A percentile compares a stretch with the other conserved stretches of the same genome.
These are phyloP conservation scores for Colaptes auratus DNA, from an alignment of 2,113 vertebrate genomes.

Conservation along the genomic window DNA sequence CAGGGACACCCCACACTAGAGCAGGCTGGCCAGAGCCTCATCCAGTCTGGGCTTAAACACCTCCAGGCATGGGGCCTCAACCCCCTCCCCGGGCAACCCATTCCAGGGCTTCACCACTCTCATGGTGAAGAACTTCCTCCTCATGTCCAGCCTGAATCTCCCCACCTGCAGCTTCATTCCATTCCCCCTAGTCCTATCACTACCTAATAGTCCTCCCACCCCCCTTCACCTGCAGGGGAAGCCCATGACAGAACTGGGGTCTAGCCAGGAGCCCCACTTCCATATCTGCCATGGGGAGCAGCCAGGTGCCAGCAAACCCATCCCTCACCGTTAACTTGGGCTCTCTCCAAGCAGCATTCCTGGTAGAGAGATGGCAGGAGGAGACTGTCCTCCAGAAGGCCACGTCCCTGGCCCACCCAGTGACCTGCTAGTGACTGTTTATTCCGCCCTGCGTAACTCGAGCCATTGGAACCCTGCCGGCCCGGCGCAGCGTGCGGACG, in stretches of 20 bases:
- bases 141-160: no score
- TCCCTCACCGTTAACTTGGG: fast-evolving
- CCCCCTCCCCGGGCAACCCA: no score
- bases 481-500: not conserved
- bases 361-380: not conserved
- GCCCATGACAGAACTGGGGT: not conserved
- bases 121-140: no score
- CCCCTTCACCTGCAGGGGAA: not conserved
- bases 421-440: not conserved
- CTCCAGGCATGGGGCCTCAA: no score
- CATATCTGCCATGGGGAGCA: not conserved
- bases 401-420: fast-evolving
- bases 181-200: no score
- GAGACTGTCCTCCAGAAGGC: not conserved
- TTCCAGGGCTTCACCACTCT: no score
- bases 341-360: not conserved
- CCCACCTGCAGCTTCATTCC: no score
- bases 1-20: no score
- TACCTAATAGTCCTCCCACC: fast-evolving
- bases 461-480: not conserved
- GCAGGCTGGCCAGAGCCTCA: no score
- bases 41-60: no score
- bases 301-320: not conserved
- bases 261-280: not conserved
- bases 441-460: not conserved